phyloP scores from a whole-genome alignment of 2,888 invertebrate species.

The Euzetes globulus region DNA sequence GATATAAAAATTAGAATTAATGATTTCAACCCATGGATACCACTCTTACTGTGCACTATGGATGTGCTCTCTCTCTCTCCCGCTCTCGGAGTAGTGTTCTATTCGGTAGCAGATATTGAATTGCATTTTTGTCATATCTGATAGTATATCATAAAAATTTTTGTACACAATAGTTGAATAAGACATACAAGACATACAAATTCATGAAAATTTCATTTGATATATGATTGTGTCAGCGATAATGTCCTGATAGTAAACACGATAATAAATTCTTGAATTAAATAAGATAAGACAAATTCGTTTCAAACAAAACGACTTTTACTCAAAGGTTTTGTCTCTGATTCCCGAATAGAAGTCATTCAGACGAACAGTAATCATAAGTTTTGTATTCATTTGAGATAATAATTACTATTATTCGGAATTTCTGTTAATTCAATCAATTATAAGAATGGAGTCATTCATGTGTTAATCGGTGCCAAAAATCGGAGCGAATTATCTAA shows the following conservation, averaged over 20 bases:
- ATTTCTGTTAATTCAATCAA: too few species aligned
- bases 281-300: constrained; percentile 5
- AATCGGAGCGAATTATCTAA: too few species aligned
- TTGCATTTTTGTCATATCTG: constrained; percentile 20
- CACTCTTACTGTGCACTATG: not conserved
- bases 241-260: not conserved
- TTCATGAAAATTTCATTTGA: constrained; percentile 24
- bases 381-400: too few species aligned
- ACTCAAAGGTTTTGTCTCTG: too few species aligned
- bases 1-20: constrained; percentile 30
- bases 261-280: constrained; percentile 13
- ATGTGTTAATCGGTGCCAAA: too few species aligned
- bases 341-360: too few species aligned
- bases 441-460: too few species aligned
- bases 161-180: constrained; percentile 6
- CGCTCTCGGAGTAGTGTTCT: not conserved
- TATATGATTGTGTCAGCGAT: constrained; percentile 23
- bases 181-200: constrained; percentile 14
- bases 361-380: too few species aligned
- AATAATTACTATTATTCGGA: too few species aligned
- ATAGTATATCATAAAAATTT: constrained; percentile 7
- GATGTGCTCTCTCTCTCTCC: not conserved
- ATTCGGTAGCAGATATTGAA: not conserved
- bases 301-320: not conserved
- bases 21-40: not conserved